These are phyloP conservation scores for Turdus rufiventris DNA, from an alignment of 2,113 vertebrate species.

Conservation along the genomic window DNA sequence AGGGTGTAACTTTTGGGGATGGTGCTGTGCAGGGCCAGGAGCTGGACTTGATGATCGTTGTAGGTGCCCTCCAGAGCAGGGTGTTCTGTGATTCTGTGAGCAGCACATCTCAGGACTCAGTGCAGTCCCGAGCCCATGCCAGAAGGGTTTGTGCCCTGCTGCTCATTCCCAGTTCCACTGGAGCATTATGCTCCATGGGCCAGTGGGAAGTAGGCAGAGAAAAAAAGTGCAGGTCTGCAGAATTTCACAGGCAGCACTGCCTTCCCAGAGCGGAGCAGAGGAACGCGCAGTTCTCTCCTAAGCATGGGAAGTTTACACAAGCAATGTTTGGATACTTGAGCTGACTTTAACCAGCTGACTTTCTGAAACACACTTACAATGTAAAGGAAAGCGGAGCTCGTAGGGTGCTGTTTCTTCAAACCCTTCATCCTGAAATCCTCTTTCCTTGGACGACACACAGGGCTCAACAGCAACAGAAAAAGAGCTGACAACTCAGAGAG, in stretches of 20 bases:
- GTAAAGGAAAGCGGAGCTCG: fast-evolving
- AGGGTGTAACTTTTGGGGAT: not conserved
- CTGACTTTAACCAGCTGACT: slow-evolving; percentile 40
- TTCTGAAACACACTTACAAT: not conserved
- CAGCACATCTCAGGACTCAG: not conserved
- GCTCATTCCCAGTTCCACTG: not conserved
- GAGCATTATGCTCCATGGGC: fast-evolving
- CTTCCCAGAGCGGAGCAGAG: not conserved
- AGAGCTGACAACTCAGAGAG: not conserved
- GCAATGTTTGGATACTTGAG: not conserved
- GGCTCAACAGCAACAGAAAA: not conserved
- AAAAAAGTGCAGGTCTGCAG: not conserved
- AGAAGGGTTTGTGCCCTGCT: not conserved
- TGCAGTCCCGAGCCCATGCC: fast-evolving
- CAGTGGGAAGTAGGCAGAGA: not conserved
- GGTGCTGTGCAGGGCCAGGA: not conserved
- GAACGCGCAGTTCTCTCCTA: not conserved
- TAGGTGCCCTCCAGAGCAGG: not conserved
- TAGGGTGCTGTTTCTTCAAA: not conserved
- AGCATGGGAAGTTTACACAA: slow-evolving; percentile 45
- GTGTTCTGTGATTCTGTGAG: not conserved
- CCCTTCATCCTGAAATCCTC: not conserved
- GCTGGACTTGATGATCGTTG: fast-evolving
- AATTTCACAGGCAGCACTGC: not conserved
- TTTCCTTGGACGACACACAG: not conserved